phyloP scores from a whole-genome alignment of 1,140 invertebrate genomes.

The Brachionus koreanus region DNA sequence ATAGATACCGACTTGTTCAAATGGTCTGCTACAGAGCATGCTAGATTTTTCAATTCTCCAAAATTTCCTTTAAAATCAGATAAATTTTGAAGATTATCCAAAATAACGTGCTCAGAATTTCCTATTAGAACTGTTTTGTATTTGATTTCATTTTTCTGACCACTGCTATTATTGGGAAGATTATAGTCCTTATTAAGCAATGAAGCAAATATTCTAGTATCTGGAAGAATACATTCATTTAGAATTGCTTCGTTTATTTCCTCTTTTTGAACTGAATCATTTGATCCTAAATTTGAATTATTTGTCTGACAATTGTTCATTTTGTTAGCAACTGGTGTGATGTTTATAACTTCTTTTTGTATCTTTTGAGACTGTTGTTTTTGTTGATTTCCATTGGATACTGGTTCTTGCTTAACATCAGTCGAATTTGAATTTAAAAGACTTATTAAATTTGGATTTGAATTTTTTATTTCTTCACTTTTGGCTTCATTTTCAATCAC shows the following conservation, averaged over 20 bases:
- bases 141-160: constrained; percentile 33
- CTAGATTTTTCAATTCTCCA: constrained; percentile 14
- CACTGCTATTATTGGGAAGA: not conserved
- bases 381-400: not conserved
- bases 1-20: constrained; percentile 23
- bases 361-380: not conserved
- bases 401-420: not conserved
- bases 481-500: not conserved
- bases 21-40: not conserved
- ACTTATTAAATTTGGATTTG: constrained; percentile 25
- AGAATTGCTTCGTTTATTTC: constrained; percentile 5
- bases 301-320: not conserved
- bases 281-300: not conserved
- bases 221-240: constrained; percentile 18
- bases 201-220: constrained; percentile 25
- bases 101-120: constrained; percentile 38
- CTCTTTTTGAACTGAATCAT: not conserved
- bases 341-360: not conserved
- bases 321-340: not conserved
- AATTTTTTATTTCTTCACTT: not conserved
- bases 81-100: constrained; percentile 33
- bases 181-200: constrained; percentile 25
- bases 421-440: not conserved
- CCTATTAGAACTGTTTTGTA: constrained; percentile 28
- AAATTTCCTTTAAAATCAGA: constrained; percentile 41